phyloP scores from a whole-genome alignment of 2,797 vertebrate species.

The Crax fasciolata region DNA sequence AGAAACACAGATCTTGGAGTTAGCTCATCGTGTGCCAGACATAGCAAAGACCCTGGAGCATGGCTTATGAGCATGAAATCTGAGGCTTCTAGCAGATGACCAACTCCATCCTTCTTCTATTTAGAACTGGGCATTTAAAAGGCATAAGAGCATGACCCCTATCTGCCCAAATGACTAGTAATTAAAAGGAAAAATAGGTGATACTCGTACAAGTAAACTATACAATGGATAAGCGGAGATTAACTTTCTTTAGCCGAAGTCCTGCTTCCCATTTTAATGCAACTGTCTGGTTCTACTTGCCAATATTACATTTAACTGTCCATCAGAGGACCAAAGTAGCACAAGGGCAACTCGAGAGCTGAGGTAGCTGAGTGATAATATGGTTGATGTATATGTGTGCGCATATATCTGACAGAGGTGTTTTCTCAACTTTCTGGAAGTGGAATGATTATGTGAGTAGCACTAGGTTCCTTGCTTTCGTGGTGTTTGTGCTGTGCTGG shows the following conservation, averaged over 20 bases:
- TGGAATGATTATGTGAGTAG: not conserved
- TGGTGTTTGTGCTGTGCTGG: not conserved
- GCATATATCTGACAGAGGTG: not conserved
- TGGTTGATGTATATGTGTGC: not conserved
- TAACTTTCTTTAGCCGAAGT: not conserved
- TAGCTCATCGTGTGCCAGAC: not conserved
- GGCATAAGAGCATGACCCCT: not conserved
- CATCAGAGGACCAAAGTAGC: not conserved
- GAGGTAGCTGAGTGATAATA: not conserved
- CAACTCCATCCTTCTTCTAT: not conserved
- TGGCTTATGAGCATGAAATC: not conserved
- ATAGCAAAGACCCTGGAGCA: not conserved
- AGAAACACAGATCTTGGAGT: not conserved
- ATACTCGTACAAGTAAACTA: not conserved
- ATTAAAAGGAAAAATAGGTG: not conserved
- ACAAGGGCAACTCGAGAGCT: fast-evolving
- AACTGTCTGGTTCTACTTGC: not conserved
- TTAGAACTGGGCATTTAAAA: not conserved
- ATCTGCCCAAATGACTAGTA: not conserved
- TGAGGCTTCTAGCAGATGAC: not conserved
- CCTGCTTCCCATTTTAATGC: not conserved
- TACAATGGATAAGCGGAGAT: not conserved
- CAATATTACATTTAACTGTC: not conserved
- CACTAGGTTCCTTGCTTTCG: not conserved
- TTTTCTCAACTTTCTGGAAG: not conserved